Conservation (phyloP, 2,888 invertebrate genomes). For the Koerneria pararmatus region DNA sequence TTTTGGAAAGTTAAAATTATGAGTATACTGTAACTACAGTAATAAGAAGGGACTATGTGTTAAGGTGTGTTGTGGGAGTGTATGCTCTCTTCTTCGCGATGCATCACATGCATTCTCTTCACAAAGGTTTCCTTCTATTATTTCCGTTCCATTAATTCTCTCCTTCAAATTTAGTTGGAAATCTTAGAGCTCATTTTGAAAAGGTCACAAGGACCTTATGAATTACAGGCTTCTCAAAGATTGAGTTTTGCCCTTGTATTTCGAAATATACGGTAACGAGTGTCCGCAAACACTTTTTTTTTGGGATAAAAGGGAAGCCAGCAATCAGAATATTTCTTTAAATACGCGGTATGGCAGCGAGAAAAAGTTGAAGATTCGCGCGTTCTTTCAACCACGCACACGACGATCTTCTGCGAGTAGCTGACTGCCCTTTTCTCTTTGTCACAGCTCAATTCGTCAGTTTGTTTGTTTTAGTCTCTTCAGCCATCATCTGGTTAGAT, state of each 20-base stretch:
- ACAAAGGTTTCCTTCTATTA: slow-evolving; percentile 60
- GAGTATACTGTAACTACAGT: not conserved
- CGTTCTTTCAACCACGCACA: slow-evolving; percentile 66
- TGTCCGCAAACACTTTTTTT: too few species aligned
- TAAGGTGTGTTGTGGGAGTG: slow-evolving; percentile 77
- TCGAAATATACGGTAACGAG: too few species aligned
- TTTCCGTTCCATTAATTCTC: not conserved
- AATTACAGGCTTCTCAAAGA: too few species aligned
- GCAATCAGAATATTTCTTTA: too few species aligned
- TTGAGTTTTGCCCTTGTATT: too few species aligned
- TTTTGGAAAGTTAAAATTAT: not conserved
- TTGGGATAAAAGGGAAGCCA: too few species aligned
- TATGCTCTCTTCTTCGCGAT: slow-evolving; percentile 74
- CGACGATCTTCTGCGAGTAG: slow-evolving; percentile 67
- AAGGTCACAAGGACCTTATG: too few species aligned
- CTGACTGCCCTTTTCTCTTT: slow-evolving; percentile 77
- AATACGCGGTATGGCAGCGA: too few species aligned
- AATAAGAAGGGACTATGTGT: too few species aligned
- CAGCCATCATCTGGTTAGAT: slow-evolving; percentile 14
- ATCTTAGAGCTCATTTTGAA: too few species aligned
- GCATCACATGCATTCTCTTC: slow-evolving; percentile 71
- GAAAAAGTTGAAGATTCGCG: too few species aligned
- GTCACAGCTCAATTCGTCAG: slow-evolving; percentile 69
- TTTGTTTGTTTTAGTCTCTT: not conserved
- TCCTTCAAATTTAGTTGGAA: slow-evolving; percentile 12